Evolutionary conservation across 2,888 invertebrate species (phyloP), one percentile per base, ranked within the genome.

Genomic region (Pycnomerus fuliginosus): DNA sequence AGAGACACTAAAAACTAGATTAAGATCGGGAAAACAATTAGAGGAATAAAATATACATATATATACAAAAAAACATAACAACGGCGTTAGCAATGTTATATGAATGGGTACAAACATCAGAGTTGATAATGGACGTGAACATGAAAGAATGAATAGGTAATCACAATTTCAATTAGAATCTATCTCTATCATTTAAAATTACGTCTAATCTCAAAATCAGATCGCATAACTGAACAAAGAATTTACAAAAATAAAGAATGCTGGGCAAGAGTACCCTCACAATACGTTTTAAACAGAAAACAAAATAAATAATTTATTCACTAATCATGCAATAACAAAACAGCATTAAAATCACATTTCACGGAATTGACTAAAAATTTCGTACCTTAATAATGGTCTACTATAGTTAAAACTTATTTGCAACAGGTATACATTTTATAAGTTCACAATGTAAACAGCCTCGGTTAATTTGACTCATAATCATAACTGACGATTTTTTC

Each of bases 91-190:
- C n/a, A n/a, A n/a, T n/a, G n/a, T n/a, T 11, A 48, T 44, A 36
- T 28, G 15, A 28, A 45, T 38, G 43, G 58, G 55, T 56, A 56
- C 51, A 57, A 47, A 50, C 48, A 53, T 45, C 59, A 55, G 55
- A 59, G 53, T 48, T 53, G 53, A 56, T 51, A 54, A 50, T 52
- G 51, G 40, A 8, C 32, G 40, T 29, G 40, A n/a, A n/a, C n/a
- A n/a, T 44, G 50, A 46, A 50, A 48, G 43, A 50, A 54, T 57
- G 53, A 53, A 44, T 45, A 20, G 36, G n/a, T 35, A 48, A 57
- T 57, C 54, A 53, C 54, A 56, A 48, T 51, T 56, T 53, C 22
- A 24, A 34, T 34, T 34, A 34, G 38, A 30, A 30, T 30, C 30
- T 20, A 10, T n/a, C 5, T 27, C 5, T 5, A 27, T 28, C 33